Conservation (phyloP, 1,140 invertebrate genomes). For the Drosophila fuyamai region DNA sequence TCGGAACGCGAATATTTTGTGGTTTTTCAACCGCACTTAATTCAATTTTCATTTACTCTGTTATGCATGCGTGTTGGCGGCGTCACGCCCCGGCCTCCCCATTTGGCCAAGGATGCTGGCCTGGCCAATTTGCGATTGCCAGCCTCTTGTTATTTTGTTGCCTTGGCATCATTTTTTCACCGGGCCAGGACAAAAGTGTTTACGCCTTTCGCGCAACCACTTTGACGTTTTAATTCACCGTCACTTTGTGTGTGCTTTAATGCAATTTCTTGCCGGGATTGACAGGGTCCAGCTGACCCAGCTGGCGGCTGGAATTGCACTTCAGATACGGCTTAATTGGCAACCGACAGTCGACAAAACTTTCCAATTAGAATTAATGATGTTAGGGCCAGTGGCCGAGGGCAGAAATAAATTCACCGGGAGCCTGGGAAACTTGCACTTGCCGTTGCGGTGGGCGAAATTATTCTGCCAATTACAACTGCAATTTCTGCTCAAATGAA, state of each 20-base stretch:
- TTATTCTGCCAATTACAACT: slow-evolving; percentile 74
- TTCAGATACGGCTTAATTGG: slow-evolving; percentile 60
- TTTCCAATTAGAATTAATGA: slow-evolving; percentile 76
- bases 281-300: slow-evolving; percentile 12
- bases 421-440: slow-evolving; percentile 34
- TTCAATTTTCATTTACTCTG: slow-evolving; percentile 67
- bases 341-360: slow-evolving; percentile 56
- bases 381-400: slow-evolving; percentile 44
- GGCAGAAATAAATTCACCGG: slow-evolving; percentile 10
- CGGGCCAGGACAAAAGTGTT: slow-evolving; percentile 21
- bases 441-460: slow-evolving; percentile 33
- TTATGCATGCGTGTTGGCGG: slow-evolving; percentile 53
- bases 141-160: slow-evolving; percentile 31
- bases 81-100: background rate
- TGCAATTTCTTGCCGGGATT: slow-evolving; percentile 50
- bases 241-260: slow-evolving; percentile 41
- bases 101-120: slow-evolving; percentile 24
- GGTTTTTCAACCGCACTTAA: slow-evolving; percentile 58
- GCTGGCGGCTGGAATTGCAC: slow-evolving; percentile 20
- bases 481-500: slow-evolving; percentile 49
- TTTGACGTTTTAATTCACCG: slow-evolving; percentile 49
- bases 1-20: slow-evolving; percentile 52
- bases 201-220: slow-evolving; percentile 23
- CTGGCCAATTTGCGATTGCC: slow-evolving; percentile 41
- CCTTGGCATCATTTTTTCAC: slow-evolving; percentile 51